Evolutionary conservation across 2,888 invertebrate genomes (phyloP), one percentile per base, ranked within the genome.

Genomic region (Trachelus stipa): DNA sequence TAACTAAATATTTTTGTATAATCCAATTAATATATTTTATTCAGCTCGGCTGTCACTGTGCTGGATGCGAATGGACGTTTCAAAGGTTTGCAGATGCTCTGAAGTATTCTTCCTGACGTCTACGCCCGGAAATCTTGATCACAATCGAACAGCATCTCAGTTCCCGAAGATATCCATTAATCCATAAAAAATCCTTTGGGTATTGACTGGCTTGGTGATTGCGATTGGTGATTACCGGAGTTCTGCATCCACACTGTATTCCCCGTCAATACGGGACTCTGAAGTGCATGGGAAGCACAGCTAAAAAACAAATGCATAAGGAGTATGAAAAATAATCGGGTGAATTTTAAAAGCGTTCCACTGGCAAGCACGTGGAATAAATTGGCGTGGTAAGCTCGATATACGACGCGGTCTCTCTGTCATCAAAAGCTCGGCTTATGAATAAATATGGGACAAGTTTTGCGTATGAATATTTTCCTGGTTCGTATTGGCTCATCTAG

Each of bases 371-470:
- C 80, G 83, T 81, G 82, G 84, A 83, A 83, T 82, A 83, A 83
- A 84, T 83, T 83, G 83, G 81, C 78, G 78, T 81, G 75, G 76
- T 82, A 84, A 84, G 85, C 84, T 82, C 83, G 82, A 83, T 83
- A 82, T 81, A 83, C 81, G 78, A 81, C 79, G 81, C 34, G 37
- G 35, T 30, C 12, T 34, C 37, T 83, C 86, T 85, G 85, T 85
- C 85, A 86, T 86, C 85, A 86, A 85, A 86, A 85, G 86, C 85
- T 83, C 83, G 82, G 82, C 84, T 87, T 87, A 87, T 86, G 87
- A 87, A 86, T 87, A 87, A 87, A 85, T 86, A 87, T 84, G 85
- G 85, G 81, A 84, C 85, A 86, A 87, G 85, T 87, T 87, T 85
- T 81, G 84, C 83, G 87, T 85, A 87, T 85, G 86, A 86, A 87